Evolutionary conservation across 2,888 invertebrate genomes (phyloP).

Genomic region (Julus scanicus): DNA sequence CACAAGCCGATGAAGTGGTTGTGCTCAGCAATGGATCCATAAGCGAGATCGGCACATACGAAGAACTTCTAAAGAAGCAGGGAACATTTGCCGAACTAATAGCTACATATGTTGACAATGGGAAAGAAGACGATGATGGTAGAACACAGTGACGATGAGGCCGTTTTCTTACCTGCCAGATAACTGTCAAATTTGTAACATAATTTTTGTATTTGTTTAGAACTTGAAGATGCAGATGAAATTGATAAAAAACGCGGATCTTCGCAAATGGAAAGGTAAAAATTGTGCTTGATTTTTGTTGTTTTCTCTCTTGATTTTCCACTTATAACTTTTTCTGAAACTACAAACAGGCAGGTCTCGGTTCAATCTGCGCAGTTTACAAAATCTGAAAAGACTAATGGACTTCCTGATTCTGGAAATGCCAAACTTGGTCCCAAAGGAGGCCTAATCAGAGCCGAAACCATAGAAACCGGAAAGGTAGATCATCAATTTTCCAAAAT

Average conservation of each 20-base stretch:
- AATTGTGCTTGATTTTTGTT: neutral
- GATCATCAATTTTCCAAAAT: neutral
- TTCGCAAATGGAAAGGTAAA: neutral
- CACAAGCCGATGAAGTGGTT: slow-evolving; percentile 88
- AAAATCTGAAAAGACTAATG: neutral
- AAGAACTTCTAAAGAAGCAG: slow-evolving; percentile 83
- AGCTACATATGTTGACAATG: slow-evolving; percentile 67
- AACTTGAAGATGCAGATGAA: neutral
- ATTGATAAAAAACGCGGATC: neutral
- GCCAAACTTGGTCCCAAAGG: neutral
- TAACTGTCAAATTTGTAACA: neutral
- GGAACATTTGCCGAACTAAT: slow-evolving; percentile 72
- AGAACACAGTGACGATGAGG: slow-evolving; percentile 17
- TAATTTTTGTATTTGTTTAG: neutral
- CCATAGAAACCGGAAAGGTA: slow-evolving; percentile 68
- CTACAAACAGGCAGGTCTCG: neutral
- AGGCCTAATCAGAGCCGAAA: slow-evolving; percentile 68
- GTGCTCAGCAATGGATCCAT: slow-evolving; percentile 89
- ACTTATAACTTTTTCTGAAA: neutral
- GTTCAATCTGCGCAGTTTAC: neutral
- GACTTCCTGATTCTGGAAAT: neutral
- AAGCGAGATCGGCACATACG: slow-evolving; percentile 90
- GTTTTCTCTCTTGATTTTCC: neutral
- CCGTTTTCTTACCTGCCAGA: neutral
- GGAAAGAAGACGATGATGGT: slow-evolving; percentile 62